Conservation (phyloP, 2,113 vertebrate species). For the Pseudorectes ferrugineus region DNA sequence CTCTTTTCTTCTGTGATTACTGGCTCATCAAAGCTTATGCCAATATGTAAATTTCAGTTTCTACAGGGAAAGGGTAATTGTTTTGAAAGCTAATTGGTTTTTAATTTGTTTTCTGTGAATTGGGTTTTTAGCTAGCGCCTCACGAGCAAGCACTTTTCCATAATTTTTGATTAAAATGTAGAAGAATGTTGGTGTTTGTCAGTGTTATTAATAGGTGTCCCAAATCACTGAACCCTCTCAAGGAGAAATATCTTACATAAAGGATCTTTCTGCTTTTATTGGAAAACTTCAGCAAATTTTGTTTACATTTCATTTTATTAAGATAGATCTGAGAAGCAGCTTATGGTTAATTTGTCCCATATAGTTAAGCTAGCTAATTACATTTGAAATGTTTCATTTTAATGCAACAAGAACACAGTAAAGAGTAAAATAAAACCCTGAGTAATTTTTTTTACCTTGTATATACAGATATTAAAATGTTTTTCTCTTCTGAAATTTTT, state of each 20-base stretch:
- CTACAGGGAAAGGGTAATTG: neutral
- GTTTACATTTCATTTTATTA: neutral
- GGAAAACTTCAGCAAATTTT: neutral
- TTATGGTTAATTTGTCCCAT: neutral
- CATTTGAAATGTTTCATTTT: neutral
- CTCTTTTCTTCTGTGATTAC: neutral
- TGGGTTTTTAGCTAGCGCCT: neutral
- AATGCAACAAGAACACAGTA: neutral
- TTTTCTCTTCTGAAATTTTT: constrained; percentile 44
- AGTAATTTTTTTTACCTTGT: neutral
- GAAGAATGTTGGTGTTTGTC: neutral
- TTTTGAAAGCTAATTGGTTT: neutral
- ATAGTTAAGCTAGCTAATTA: neutral
- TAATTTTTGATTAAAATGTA: neutral
- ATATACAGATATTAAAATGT: neutral
- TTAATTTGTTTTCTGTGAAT: neutral
- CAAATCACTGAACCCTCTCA: neutral
- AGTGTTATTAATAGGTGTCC: neutral
- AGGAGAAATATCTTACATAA: neutral
- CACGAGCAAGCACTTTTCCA: neutral
- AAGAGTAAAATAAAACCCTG: neutral
- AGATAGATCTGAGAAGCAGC: neutral
- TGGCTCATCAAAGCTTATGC: neutral
- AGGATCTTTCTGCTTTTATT: neutral
- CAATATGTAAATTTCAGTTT: neutral